These are phyloP conservation scores for Pachymerium ferrugineum DNA, from an alignment of 2,888 invertebrate genomes.

Conservation along the genomic window DNA sequence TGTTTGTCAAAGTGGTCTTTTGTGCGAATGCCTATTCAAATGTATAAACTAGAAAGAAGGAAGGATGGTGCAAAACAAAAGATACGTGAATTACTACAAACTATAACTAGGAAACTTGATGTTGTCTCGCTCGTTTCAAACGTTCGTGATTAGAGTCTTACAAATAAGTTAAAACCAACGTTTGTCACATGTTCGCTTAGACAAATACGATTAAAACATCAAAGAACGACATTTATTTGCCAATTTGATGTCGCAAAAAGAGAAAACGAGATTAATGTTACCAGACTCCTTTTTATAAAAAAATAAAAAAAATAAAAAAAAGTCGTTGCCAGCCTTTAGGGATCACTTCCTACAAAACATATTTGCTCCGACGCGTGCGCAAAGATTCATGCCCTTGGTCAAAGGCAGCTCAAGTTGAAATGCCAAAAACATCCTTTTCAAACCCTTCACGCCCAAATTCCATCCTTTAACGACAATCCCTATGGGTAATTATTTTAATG, in stretches of 20 bases:
- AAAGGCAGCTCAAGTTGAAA: background rate
- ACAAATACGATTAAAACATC: background rate
- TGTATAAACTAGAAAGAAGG: background rate
- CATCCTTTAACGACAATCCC: conserved; percentile 17
- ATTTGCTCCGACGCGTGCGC: background rate
- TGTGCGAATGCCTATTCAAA: background rate
- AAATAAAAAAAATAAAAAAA: background rate
- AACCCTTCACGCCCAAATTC: background rate
- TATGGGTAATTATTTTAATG: conserved; percentile 25
- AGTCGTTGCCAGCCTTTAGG: background rate
- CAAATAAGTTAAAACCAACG: background rate
- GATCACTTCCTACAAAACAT: conserved; percentile 8
- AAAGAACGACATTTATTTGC: background rate
- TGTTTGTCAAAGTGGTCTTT: conserved; percentile 25
- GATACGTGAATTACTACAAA: background rate
- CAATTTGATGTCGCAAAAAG: background rate
- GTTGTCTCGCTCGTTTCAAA: no score
- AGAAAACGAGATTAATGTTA: conserved; percentile 4
- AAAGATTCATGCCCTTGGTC: conserved; percentile 5
- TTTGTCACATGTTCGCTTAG: background rate
- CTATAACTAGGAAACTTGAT: background rate
- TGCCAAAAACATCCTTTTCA: conserved; percentile 14
- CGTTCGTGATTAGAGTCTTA: no score
- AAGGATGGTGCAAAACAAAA: background rate
- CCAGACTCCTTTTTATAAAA: no score